Evolutionary conservation across 2,888 invertebrate species (phyloP), one percentile per base, ranked within the genome.

Genomic region (Ceramica pisi): DNA sequence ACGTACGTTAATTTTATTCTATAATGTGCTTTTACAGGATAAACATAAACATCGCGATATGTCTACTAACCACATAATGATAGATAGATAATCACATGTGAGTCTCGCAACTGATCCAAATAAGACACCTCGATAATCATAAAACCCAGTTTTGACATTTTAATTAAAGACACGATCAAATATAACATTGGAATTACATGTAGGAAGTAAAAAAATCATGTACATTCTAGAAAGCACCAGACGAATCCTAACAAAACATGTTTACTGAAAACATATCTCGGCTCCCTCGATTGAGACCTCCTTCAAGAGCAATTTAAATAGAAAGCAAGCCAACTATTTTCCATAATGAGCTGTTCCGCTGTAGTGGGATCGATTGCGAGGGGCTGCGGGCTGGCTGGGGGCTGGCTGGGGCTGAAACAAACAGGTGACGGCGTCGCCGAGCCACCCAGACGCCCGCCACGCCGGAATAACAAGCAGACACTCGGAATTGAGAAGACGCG

Each of bases 261-360:
- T 74, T 74, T 60, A 50, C 66, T 14, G 23, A 26, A 41, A 50
- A 63, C 60, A 64, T 55, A 56, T 69, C 66, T 64, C 31, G 26
- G 38, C 38, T 76, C 23, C 26, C 69, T 46, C 56, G 51, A 70
- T 67, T 75, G 53, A 67, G 53, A 75, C 48, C 63, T 67, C 62
- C 50, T 79, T 78, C 66, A 55, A 69, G 65, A 74, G 66, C 79
- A 69, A 78, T 79, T 79, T 65, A 80, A 79, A 79, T 68, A 79
- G 62, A 67, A 67, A 79, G 79, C 62, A 75, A 75, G 65, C 80
- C 64, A 67, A 71, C 75, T 80, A 62, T 79, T 79, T 67, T 80
- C 79, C 80, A 79, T 79, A 79, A 79, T 79, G 79, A 79, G 80
- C 71, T 79, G 79, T 80, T 80, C 71, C 62, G 41, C 63, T 69